These are phyloP conservation scores for Drosophila parvula DNA, from an alignment of 1,140 invertebrate species.

Conservation along the genomic window DNA sequence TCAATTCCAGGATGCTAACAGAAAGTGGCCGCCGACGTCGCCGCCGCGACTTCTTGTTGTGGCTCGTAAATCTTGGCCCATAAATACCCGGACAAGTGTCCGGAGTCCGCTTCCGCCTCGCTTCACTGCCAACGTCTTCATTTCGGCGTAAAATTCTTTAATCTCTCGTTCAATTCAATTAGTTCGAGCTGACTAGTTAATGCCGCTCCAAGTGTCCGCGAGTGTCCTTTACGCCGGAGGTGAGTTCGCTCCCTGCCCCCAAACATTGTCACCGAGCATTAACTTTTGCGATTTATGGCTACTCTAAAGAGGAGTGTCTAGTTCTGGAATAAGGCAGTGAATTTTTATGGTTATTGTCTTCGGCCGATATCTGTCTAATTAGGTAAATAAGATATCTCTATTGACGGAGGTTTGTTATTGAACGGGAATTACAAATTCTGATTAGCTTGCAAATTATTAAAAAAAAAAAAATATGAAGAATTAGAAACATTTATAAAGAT, in stretches of 20 bases:
- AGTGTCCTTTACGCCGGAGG: slow-evolving; percentile 60
- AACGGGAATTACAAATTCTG: background rate
- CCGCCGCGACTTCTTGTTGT: slow-evolving; percentile 66
- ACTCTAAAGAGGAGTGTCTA: slow-evolving; percentile 12
- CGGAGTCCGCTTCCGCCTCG: slow-evolving; percentile 35
- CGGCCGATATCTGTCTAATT: slow-evolving; percentile 21
- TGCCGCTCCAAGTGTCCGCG: slow-evolving; percentile 53
- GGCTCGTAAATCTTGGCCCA: slow-evolving; percentile 78
- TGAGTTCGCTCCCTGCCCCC: slow-evolving; percentile 32
- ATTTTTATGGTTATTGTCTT: slow-evolving; percentile 32
- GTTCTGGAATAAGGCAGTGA: background rate
- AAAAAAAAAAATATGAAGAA: background rate
- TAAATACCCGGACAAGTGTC: slow-evolving; percentile 69
- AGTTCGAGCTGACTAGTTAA: slow-evolving; percentile 83
- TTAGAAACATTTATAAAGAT: no score
- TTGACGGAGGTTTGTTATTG: background rate
- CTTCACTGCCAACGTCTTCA: slow-evolving; percentile 65
- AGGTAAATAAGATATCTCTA: slow-evolving; percentile 23
- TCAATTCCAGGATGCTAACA: slow-evolving; percentile 44
- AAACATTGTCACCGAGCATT: slow-evolving; percentile 67
- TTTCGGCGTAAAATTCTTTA: slow-evolving; percentile 82
- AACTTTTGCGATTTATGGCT: slow-evolving; percentile 76
- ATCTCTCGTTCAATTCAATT: slow-evolving; percentile 84
- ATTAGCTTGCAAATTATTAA: slow-evolving; percentile 7
- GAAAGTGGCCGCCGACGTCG: slow-evolving; percentile 33